These are phyloP conservation scores for Tetrapedia diversipes DNA, from an alignment of 2,888 invertebrate genomes.

Conservation along the genomic window DNA sequence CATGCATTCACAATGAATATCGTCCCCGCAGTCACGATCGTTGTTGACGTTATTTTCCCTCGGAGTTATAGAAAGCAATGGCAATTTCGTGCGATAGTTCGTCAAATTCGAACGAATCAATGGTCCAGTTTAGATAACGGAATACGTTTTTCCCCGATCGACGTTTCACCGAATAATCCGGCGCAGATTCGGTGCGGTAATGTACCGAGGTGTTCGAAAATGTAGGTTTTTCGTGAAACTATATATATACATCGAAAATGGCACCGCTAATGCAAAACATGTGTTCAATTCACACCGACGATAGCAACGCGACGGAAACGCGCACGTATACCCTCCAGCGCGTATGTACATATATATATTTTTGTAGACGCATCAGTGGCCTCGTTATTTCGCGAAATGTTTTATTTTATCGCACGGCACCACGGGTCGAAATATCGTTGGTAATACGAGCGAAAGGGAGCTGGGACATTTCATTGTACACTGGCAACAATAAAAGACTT, in stretches of 20 bases:
- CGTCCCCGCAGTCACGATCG: not conserved
- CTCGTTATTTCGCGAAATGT: slow-evolving; percentile 32
- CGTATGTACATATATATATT: not conserved
- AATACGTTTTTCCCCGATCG: not conserved
- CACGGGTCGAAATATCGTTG: slow-evolving; percentile 6
- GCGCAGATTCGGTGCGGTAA: slow-evolving; percentile 13
- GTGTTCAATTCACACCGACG: slow-evolving; percentile 45
- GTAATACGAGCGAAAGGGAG: slow-evolving; percentile 22
- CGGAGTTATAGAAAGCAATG: not conserved
- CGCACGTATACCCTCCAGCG: not conserved
- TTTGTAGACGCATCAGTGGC: slow-evolving; percentile 23
- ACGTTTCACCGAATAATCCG: slow-evolving; percentile 27
- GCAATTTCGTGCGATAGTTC: slow-evolving; percentile 21
- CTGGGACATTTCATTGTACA: slow-evolving; percentile 8
- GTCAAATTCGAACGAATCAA: not conserved
- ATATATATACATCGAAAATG: slow-evolving; percentile 31
- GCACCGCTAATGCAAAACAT: slow-evolving; percentile 52
- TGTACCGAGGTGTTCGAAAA: slow-evolving; percentile 34
- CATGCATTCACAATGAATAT: too few species aligned
- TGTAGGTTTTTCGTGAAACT: slow-evolving; percentile 37
- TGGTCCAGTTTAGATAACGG: slow-evolving; percentile 26
- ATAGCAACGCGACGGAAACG: not conserved
- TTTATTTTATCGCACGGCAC: slow-evolving; percentile 35
- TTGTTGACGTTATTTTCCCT: not conserved
- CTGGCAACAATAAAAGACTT: not conserved